A percentile compares a stretch with the other conserved stretches of the same genome.
Conservation (phyloP, 2,888 invertebrate species). For the Phalangium opilio region DNA sequence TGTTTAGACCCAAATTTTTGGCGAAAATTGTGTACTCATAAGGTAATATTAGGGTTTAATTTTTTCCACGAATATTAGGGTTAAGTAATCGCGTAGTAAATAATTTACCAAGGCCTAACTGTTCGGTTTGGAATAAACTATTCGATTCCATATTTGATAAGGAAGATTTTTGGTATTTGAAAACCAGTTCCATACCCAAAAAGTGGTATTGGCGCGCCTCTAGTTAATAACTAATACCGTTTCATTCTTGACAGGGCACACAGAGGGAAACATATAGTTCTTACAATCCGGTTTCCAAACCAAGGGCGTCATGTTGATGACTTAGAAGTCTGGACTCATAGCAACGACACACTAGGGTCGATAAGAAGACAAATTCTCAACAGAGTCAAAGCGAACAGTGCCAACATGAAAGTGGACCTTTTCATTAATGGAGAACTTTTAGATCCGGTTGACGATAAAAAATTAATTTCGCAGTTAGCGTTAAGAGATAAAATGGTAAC, state of each 20-base stretch:
- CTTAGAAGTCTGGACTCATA: constrained; percentile 79
- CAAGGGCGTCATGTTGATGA: constrained; percentile 71
- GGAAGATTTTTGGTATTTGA: too few relatives aligned
- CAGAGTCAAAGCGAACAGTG: constrained; percentile 40
- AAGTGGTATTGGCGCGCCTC: too few relatives aligned
- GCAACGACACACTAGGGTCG: constrained; percentile 79
- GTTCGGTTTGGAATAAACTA: too few relatives aligned
- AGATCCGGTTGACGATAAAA: constrained; percentile 71
- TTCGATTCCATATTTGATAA: too few relatives aligned
- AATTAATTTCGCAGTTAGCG: constrained; percentile 68
- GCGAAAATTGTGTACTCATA: too few relatives aligned
- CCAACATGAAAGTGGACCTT: constrained; percentile 70
- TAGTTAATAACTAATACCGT: too few relatives aligned
- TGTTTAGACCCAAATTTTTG: too few relatives aligned
- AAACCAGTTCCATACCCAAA: too few relatives aligned
- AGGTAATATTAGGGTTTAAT: too few relatives aligned
- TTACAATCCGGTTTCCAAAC: constrained; percentile 73
- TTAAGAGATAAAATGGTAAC: constrained; percentile 70
- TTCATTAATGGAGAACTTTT: constrained; percentile 75
- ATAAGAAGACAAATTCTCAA: constrained; percentile 45
- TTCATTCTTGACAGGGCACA: constrained; percentile 46
- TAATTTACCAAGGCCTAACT: too few relatives aligned
- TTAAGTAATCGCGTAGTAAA: too few relatives aligned
- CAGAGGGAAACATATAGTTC: constrained; percentile 71
- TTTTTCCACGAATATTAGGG: too few relatives aligned